Base-by-base conservation (phyloP, 2,797 vertebrate species). In the Coendou prehensilis region DNA sequence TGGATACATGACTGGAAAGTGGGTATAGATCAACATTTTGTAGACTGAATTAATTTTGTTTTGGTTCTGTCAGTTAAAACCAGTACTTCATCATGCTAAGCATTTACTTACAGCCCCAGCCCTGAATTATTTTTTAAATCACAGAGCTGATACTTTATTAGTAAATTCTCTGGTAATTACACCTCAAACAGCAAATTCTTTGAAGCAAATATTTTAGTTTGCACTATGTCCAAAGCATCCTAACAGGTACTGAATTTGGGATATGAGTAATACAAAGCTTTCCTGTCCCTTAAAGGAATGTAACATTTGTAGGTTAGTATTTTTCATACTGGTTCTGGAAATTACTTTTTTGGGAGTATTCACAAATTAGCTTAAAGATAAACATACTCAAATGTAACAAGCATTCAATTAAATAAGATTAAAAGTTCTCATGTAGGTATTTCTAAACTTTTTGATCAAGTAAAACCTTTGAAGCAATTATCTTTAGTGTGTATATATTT, bases 361-460 rank as follows among this genome's bases (percentile, higher is more conserved):
- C 54, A 78, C 30, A 90, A 50, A 73, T 28, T 47, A 50, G 61
- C 63, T 61, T 73, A 63, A 63, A 79, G 81, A 33, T 91, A 59
- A 73, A 52, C 4, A 26, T 63, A 9, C 10, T 52, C 11, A 89
- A 13, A 80, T 81, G 2, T 4, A 61, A n/a, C 9, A n/a, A 1
- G 20, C 30, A 7, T 73, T 71, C 41, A 61, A 26, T 28, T 84
- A 57, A 80, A 41, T 78, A 47, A 26, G 26, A 81, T 6, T 75
- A 23, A 41, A 84, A 56, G 17, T 45, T 69, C 11, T 75, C 15
- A n/a, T 28, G 28, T 41, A 45, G 28, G 28, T 41, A 87, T 93
- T 92, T 52, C 9, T 56, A 64, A 69, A 28, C 5, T 13, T 47
- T 73, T 80, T 71, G 83, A 47, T 75, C 6, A 79, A 71, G 20